Percentiles rank a stretch among this genome's conserved stretches.
Evolutionary conservation across 2,888 invertebrate genomes (phyloP).

Genomic region (Augochlorella aurata): DNA sequence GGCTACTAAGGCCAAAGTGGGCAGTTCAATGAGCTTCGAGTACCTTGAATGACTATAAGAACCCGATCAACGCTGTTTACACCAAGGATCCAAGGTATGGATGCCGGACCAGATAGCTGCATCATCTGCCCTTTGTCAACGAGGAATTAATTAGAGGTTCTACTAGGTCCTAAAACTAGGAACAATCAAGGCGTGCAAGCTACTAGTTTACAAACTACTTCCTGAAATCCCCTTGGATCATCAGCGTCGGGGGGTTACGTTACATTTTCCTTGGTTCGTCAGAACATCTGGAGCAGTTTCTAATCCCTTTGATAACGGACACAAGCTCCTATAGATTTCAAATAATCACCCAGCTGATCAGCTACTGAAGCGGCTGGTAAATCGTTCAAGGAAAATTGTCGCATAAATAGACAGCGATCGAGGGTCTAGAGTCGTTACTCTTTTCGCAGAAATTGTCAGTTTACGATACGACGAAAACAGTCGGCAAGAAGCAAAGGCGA

Average conservation of each 20-base stretch:
- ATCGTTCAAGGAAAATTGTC: conserved; percentile 3
- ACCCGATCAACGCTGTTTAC: conserved; percentile 9
- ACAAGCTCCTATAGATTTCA: neutral
- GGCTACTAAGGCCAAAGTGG: neutral
- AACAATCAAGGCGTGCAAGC: neutral
- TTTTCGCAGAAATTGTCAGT: neutral
- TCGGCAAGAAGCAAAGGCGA: neutral
- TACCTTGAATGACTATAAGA: neutral
- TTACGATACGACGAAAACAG: conserved; percentile 8
- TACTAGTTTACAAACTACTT: neutral
- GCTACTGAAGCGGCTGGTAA: neutral
- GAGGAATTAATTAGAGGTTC: neutral
- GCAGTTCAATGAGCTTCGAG: neutral
- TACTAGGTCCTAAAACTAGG: neutral
- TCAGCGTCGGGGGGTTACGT: neutral
- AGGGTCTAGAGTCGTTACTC: neutral
- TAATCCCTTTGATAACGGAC: neutral
- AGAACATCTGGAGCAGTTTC: neutral
- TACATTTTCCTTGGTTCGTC: neutral
- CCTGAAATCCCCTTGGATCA: neutral
- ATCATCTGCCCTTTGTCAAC: neutral
- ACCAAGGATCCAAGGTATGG: neutral
- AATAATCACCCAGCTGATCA: neutral
- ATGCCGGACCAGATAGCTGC: neutral
- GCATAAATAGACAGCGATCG: neutral